Evolutionary conservation across 2,113 vertebrate genomes (phyloP), one percentile per base, ranked within the genome.

Genomic region (Dicrurus megarhynchus): DNA sequence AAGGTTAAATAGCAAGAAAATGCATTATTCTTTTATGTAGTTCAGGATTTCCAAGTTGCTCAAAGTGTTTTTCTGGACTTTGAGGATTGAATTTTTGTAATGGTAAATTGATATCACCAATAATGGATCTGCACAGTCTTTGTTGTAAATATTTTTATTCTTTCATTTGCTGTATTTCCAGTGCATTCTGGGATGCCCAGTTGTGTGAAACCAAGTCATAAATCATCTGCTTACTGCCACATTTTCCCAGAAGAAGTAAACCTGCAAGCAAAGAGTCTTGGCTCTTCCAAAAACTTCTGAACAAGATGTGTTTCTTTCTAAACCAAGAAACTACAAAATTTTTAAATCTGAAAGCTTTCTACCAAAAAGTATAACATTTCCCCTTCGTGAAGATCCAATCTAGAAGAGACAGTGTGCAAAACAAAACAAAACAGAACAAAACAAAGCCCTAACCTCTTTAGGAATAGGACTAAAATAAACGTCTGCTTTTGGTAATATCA

Each of bases 131-230:
- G 35, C 61, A 93, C 90, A 93, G 90, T 80, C 64, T 97, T 92
- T 89, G 50, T 87, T 93, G 78, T 57, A 93, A 97, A 97, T 95
- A 84, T 78, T 91, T 87, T 60, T 49, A 73, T 92, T 97, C 68
- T 91, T 97, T 97, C 87, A 97, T 97, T 98, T 98, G 33, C 55
- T 93, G 39, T 98, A 93, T 96, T 96, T 81, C 89, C 91, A 93
- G 64, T 89, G 89, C 84, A 89, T 91, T 55, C 79, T 97, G 79
- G 74, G 59, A 91, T 97, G 90, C 39, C 91, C 97, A 97, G 87
- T 90, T 96, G 92, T 97, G 93, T 97, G 95, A 98, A 97, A 98
- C 94, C 95, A 98, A 98, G 97, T 97, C 81, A 92, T 94, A 95
- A 96, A 97, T 98, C 98, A 98, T 98, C 97, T 97, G 95, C 98